These are phyloP conservation scores for Chiridota heheva DNA, from an alignment of 35 echinoderm and acorn worm genomes.

Conservation along the genomic window DNA sequence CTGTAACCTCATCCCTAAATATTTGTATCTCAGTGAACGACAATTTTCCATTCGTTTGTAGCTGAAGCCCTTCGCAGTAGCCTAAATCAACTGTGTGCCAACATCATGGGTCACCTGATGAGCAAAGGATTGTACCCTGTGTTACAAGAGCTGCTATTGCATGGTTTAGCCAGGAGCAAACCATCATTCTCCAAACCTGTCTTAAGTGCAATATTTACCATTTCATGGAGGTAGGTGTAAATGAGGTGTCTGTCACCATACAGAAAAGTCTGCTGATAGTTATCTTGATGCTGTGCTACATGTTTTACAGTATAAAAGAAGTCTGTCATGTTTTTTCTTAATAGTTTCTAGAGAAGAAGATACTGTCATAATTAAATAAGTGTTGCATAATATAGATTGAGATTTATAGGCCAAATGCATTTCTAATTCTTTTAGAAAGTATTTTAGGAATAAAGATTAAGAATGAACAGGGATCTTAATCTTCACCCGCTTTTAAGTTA, in stretches of 20 bases:
- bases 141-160: constrained; percentile 59
- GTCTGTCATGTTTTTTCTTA: too few species aligned
- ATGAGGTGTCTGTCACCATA: background rate
- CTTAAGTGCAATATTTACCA: constrained; percentile 70
- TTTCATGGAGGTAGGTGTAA: constrained; percentile 74
- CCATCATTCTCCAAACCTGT: constrained; percentile 67
- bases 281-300: background rate
- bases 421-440: too few species aligned
- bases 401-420: too few species aligned
- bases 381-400: too few species aligned
- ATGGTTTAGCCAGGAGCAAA: constrained; percentile 71
- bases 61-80: constrained; percentile 71
- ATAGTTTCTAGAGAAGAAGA: too few species aligned
- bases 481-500: too few species aligned
- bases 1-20: background rate
- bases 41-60: constrained; percentile 17
- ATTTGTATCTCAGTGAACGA: background rate
- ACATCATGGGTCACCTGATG: constrained; percentile 90
- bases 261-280: background rate
- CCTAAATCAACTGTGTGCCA: constrained; percentile 88
- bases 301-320: too few species aligned
- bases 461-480: too few species aligned
- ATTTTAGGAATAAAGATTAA: too few species aligned
- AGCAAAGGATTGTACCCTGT: constrained; percentile 71
- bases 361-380: too few species aligned